Conservation (phyloP, 2,113 vertebrate genomes). For the Nansenia antarctica region DNA sequence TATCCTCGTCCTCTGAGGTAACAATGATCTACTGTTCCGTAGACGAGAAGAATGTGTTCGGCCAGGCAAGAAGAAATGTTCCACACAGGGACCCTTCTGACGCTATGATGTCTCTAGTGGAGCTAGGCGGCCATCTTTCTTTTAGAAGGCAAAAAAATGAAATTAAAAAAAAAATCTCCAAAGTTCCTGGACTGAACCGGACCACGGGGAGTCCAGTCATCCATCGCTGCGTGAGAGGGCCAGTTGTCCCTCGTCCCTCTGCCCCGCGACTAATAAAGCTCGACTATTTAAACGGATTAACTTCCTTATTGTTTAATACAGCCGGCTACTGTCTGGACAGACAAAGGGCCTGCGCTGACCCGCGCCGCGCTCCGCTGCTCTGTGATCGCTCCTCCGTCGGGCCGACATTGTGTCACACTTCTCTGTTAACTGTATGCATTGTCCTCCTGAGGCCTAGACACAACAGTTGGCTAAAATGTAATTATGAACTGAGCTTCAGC, state of each 20-base stretch:
- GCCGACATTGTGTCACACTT: constrained; percentile 22
- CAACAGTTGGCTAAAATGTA: constrained; percentile 12
- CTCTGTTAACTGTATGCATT: background rate
- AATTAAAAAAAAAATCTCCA: too few species aligned
- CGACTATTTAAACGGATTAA: constrained; percentile 47
- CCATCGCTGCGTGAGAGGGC: constrained; percentile 19
- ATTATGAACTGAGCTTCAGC: background rate
- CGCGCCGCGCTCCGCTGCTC: constrained; percentile 16
- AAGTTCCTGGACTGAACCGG: too few species aligned
- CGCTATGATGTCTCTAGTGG: background rate
- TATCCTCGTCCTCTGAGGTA: background rate
- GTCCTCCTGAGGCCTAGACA: constrained; percentile 23
- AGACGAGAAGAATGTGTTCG: background rate
- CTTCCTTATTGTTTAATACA: constrained; percentile 32
- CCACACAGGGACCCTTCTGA: background rate
- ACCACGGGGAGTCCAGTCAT: too few species aligned
- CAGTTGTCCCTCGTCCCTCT: constrained; percentile 7
- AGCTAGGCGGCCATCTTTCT: background rate
- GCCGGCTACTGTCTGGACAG: constrained; percentile 6
- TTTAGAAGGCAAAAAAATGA: too few species aligned
- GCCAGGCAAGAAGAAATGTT: background rate
- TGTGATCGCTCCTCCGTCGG: background rate
- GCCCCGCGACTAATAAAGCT: constrained; percentile 48
- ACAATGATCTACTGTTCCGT: constrained; percentile 10
- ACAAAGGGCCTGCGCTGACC: background rate